These are phyloP conservation scores for Diogma glabrata DNA, from an alignment of 2,888 invertebrate species.

Conservation along the genomic window DNA sequence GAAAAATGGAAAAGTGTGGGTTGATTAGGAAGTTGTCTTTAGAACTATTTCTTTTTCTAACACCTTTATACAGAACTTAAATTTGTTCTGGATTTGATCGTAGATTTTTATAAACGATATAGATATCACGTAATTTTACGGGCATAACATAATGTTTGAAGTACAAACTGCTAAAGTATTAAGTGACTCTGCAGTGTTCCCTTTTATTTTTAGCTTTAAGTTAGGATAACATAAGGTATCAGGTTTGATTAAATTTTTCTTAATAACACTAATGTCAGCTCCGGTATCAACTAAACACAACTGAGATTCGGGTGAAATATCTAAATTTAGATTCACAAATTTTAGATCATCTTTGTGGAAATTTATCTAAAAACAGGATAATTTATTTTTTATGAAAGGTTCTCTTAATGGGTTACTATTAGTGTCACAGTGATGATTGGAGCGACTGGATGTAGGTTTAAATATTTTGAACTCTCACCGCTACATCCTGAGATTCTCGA, in stretches of 20 bases:
- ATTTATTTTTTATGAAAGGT: not conserved
- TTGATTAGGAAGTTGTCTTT: no score
- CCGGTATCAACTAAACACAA: not conserved
- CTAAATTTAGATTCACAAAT: not conserved
- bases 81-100: no score
- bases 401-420: not conserved
- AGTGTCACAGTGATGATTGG: not conserved
- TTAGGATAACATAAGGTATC: not conserved
- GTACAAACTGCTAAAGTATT: not conserved
- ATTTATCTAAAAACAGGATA: not conserved
- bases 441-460: not conserved
- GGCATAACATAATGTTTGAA: not conserved
- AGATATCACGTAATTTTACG: no score
- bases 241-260: not conserved
- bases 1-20: no score
- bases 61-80: no score
- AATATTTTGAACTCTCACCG: not conserved
- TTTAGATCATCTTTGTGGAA: not conserved
- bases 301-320: not conserved
- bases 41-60: no score
- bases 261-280: not conserved
- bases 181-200: not conserved
- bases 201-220: not conserved
- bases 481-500: not conserved
- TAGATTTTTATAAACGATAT: no score